phyloP scores from a whole-genome alignment of 1,140 invertebrate species.

The Chlorops oryzae region DNA sequence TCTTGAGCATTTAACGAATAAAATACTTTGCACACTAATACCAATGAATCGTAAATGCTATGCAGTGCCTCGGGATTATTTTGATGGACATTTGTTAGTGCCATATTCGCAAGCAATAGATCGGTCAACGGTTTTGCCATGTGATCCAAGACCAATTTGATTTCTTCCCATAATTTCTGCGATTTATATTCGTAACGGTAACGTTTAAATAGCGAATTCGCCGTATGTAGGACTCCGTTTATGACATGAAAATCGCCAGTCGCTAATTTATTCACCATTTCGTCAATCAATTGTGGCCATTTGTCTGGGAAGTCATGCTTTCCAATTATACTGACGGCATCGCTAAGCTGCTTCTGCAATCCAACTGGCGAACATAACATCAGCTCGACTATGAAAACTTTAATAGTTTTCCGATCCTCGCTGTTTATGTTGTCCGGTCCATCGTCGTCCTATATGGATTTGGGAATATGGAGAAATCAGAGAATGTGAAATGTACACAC shows the following conservation, averaged over 20 bases:
- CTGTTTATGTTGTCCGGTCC: constrained; percentile 70
- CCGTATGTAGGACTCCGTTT: constrained; percentile 89
- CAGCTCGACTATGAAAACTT: constrained; percentile 79
- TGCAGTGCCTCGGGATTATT: constrained; percentile 74
- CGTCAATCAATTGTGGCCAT: constrained; percentile 83
- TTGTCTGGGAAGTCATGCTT: constrained; percentile 89
- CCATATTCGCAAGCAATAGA: constrained; percentile 82
- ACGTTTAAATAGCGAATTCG: constrained; percentile 92
- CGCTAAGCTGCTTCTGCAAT: constrained; percentile 90
- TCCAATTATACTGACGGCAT: constrained; percentile 93
- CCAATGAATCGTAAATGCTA: constrained; percentile 84
- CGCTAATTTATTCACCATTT: constrained; percentile 86
- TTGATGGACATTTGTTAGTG: constrained; percentile 69
- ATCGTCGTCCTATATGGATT: constrained; percentile 67
- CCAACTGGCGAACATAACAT: constrained; percentile 88
- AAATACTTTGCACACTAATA: constrained; percentile 92
- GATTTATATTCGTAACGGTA: constrained; percentile 96
- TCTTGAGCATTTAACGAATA: constrained; percentile 96
- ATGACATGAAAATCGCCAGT: constrained; percentile 91
- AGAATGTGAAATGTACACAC: no score
- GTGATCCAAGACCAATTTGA: constrained; percentile 90
- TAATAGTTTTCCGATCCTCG: constrained; percentile 73
- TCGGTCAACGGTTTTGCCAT: constrained; percentile 92
- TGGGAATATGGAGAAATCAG: no score
- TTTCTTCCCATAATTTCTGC: constrained; percentile 89